phyloP scores from a whole-genome alignment of 2,113 vertebrate species.

The Salminus brasiliensis region DNA sequence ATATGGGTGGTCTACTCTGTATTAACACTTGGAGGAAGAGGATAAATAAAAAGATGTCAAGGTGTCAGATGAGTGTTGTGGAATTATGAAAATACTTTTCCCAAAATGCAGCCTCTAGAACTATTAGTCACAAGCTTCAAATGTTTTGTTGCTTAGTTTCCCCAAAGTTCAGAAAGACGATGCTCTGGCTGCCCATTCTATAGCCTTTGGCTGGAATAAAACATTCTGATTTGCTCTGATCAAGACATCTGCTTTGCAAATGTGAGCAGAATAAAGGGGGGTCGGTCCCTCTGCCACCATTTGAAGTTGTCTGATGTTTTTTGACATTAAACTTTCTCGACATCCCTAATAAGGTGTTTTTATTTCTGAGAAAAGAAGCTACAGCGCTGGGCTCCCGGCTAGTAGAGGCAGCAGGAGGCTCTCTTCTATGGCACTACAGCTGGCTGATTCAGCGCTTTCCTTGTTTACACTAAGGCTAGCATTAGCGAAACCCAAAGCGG shows the following conservation, averaged over 20 bases:
- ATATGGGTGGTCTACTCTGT: slow-evolving; percentile 41
- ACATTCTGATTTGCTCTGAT: slow-evolving; percentile 41
- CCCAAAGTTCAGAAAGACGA: not conserved
- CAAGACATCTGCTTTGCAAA: slow-evolving; percentile 68
- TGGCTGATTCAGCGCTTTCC: slow-evolving; percentile 28
- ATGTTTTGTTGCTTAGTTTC: not conserved
- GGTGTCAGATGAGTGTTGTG: slow-evolving; percentile 8
- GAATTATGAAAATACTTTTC: slow-evolving; percentile 19
- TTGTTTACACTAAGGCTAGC: slow-evolving; percentile 43
- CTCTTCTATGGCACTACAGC: not conserved
- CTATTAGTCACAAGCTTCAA: slow-evolving; percentile 1
- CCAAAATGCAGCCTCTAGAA: slow-evolving; percentile 1
- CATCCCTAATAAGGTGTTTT: slow-evolving; percentile 31
- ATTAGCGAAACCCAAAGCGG: slow-evolving; percentile 16
- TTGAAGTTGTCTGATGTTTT: slow-evolving; percentile 33
- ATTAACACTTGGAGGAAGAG: slow-evolving; percentile 27
- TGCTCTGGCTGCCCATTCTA: slow-evolving; percentile 7
- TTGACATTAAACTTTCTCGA: slow-evolving; percentile 40
- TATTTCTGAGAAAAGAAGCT: slow-evolving; percentile 15
- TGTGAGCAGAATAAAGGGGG: slow-evolving; percentile 49
- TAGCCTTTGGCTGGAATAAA: slow-evolving; percentile 35
- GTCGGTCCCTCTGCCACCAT: slow-evolving; percentile 20
- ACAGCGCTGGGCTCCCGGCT: not conserved
- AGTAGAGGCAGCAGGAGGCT: slow-evolving; percentile 27
- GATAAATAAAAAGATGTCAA: slow-evolving; percentile 9